phyloP scores from a whole-genome alignment of 53 echinoderm and acorn worm species.

The Paelopatides confundens region DNA sequence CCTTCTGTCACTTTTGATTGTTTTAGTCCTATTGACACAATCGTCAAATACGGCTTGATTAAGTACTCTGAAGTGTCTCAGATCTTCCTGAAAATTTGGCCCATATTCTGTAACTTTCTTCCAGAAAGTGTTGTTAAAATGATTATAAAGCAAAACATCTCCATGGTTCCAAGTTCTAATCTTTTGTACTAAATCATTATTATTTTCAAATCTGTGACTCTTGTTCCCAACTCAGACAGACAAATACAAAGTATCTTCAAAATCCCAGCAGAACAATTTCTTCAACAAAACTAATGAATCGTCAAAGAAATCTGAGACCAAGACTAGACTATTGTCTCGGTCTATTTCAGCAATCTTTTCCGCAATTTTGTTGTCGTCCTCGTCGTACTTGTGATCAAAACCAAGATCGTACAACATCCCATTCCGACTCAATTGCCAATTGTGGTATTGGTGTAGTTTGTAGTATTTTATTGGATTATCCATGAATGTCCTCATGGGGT shows the following conservation, averaged over 20 bases:
- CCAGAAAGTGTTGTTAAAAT: slow-evolving; percentile 77
- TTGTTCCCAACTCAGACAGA: slow-evolving; percentile 53
- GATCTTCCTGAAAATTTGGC: slow-evolving; percentile 49
- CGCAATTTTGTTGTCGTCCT: slow-evolving; percentile 32
- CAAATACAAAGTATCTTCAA: slow-evolving; percentile 64
- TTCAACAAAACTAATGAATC: slow-evolving; percentile 68
- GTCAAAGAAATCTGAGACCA: slow-evolving; percentile 72
- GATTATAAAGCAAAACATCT: slow-evolving; percentile 66
- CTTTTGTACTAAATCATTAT: slow-evolving; percentile 21
- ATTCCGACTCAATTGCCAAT: slow-evolving; percentile 36
- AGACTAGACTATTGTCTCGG: slow-evolving; percentile 61
- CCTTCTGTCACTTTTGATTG: slow-evolving; percentile 28
- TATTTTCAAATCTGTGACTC: slow-evolving; percentile 37
- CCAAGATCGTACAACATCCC: slow-evolving; percentile 69
- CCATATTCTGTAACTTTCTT: slow-evolving; percentile 62
- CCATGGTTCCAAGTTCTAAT: slow-evolving; percentile 65
- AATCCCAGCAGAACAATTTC: slow-evolving; percentile 67
- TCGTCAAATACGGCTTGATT: slow-evolving; percentile 13
- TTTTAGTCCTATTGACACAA: slow-evolving; percentile 41
- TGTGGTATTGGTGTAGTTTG: neutral
- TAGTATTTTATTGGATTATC: slow-evolving; percentile 41
- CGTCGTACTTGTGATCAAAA: slow-evolving; percentile 39
- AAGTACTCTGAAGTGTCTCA: slow-evolving; percentile 31
- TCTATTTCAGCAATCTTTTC: slow-evolving; percentile 35
- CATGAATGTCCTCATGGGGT: slow-evolving; percentile 55